Percentiles rank a stretch among this genome's conserved stretches.
phyloP scores from a whole-genome alignment of 1,140 invertebrate species.

The Leucophenga varia region DNA sequence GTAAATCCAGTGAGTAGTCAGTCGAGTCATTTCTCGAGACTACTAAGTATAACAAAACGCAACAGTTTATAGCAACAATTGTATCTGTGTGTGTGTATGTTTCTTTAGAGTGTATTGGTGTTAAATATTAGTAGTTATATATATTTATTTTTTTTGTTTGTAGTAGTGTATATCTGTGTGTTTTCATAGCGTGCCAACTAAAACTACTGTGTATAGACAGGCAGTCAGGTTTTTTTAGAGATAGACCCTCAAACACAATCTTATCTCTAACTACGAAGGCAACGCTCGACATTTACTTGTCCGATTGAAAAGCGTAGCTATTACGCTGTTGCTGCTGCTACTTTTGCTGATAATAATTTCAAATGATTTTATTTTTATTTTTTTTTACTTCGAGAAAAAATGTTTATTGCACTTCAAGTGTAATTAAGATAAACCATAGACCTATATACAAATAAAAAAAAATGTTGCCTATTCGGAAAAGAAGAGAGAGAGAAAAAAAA shows the following conservation, averaged over 20 bases:
- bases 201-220: slow-evolving; percentile 21
- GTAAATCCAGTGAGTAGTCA: slow-evolving; percentile 49
- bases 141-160: neutral
- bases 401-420: slow-evolving; percentile 40
- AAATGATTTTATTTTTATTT: no score
- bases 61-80: neutral
- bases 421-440: slow-evolving; percentile 49
- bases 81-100: slow-evolving; percentile 14
- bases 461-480: no score
- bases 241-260: slow-evolving; percentile 38
- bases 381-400: slow-evolving; percentile 3
- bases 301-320: no score
- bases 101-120: slow-evolving; percentile 23
- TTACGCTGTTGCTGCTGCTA: no score
- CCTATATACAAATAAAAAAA: no score
- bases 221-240: slow-evolving; percentile 40
- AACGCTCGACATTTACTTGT: no score
- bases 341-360: no score
- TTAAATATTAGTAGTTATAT: slow-evolving; percentile 18
- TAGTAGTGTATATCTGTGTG: slow-evolving; percentile 3
- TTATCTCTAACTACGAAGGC: slow-evolving; percentile 50
- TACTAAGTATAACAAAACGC: no score
- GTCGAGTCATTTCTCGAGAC: slow-evolving; percentile 33
- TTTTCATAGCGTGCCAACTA: slow-evolving; percentile 13
- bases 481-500: no score